Base-by-base conservation (phyloP, 1,140 invertebrate genomes). In the Octopus sinensis region DNA sequence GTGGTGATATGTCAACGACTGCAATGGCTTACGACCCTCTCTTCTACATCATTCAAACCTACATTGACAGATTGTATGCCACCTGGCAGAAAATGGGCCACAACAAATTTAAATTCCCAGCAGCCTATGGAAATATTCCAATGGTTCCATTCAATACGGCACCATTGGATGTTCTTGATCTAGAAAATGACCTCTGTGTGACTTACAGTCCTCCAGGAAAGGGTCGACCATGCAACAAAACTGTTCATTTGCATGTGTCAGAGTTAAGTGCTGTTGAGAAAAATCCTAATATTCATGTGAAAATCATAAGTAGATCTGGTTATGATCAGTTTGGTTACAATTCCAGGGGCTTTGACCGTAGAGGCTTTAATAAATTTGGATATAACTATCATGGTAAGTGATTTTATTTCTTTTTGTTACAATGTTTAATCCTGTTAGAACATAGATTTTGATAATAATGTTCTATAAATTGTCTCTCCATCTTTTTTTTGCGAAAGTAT, bases 131-230 rank as follows among this genome's bases (percentile, higher is more conserved):
- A 9, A 88, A 86, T 77, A 88, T 89, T 83, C 86, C 88, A 17
- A 87, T 90, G 85, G 82, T 90, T 53, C 89, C 89, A 6, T 90
- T 89, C 83, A 89, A 88, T 82, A 84, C 88, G 82, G 84, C 86
- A 13, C 86, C 88, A 4, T 86, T 83, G 53, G 84, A 86, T 76
- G 85, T 88, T 6, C 83, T 90, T 51, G 87, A 89, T 82, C 85
- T 86, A 10, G 85, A 88, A 77, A 81, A 83, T 76, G 86, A 85
- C n/a, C 82, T 89, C 7, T 90, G 87, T 84, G 85, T 87, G 13
- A 83, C 83, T 71, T 88, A 87, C 80, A 75, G 78, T 30, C 54
- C 84, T 13, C 87, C 87, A 53, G 86, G 86, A 43, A 84, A 85
- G 85, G 89, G 86, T 78, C 54, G 79, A 17, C 78, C 77, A 23